Conservation (phyloP, 2,113 vertebrate genomes). For the Gambusia affinis region DNA sequence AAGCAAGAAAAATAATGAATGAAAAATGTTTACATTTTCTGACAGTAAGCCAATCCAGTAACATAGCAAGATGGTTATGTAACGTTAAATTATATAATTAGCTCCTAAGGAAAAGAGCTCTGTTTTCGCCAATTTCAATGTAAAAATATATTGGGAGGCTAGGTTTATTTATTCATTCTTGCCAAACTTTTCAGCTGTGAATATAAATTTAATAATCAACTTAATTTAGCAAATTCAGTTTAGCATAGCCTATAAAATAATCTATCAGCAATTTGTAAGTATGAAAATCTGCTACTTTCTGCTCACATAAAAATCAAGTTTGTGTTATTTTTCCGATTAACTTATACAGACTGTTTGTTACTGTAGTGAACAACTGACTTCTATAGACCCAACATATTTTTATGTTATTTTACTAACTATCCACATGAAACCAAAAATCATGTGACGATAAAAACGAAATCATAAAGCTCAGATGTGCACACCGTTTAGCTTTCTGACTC, state of each 20-base stretch:
- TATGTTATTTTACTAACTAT: background rate
- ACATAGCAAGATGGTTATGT: conserved; percentile 9
- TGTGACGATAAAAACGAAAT: background rate
- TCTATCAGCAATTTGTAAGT: conserved; percentile 7
- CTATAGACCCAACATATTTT: background rate
- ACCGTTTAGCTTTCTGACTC: background rate
- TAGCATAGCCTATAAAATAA: conserved; percentile 15
- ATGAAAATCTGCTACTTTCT: conserved; percentile 12
- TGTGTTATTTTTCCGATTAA: conserved; percentile 9
- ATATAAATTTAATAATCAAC: background rate
- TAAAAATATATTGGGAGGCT: conserved; percentile 1
- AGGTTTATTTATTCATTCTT: background rate
- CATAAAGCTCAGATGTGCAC: background rate
- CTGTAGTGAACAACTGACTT: background rate
- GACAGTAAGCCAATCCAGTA: conserved; percentile 13
- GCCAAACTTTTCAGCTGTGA: background rate
- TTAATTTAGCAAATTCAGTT: conserved; percentile 27
- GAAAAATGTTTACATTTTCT: conserved; percentile 2
- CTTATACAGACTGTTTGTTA: conserved; percentile 12
- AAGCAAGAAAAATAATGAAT: conserved; percentile 5
- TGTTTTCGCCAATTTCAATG: conserved; percentile 4
- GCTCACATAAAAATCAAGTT: background rate
- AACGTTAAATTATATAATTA: conserved; percentile 21
- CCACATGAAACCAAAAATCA: background rate
- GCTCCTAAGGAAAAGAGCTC: conserved; percentile 5